Percentiles rank a stretch among this genome's conserved stretches.
Evolutionary conservation across 2,888 invertebrate genomes (phyloP).

Genomic region (Linyphia triangularis): DNA sequence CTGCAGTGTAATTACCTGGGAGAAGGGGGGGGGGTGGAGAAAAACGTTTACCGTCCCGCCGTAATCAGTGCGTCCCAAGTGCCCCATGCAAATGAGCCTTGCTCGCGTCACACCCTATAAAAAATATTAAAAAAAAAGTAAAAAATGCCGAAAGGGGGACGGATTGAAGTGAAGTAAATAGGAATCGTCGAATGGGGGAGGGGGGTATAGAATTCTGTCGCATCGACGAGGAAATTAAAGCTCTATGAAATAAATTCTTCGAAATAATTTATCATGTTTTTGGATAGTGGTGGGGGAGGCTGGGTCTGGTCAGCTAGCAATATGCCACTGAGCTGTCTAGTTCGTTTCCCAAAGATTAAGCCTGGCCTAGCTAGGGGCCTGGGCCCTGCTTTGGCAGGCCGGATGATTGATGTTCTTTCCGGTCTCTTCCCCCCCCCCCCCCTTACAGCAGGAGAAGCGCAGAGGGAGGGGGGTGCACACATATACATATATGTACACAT

Average conservation of each 20-base stretch:
- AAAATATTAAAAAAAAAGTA: not conserved
- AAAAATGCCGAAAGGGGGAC: constrained; percentile 17
- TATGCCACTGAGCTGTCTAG: constrained; percentile 74
- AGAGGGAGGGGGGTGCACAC: constrained; percentile 48
- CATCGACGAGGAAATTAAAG: constrained; percentile 75
- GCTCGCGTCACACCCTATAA: constrained; percentile 24
- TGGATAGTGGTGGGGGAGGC: constrained; percentile 9
- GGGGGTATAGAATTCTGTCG: constrained; percentile 63
- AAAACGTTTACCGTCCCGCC: constrained; percentile 65
- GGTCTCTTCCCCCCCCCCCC: constrained; percentile 29
- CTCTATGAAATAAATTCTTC: constrained; percentile 76
- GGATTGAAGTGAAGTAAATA: constrained; percentile 20
- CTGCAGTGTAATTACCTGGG: constrained; percentile 65
- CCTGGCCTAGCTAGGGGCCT: constrained; percentile 36
- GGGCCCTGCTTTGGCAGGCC: constrained; percentile 71
- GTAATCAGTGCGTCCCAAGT: constrained; percentile 67
- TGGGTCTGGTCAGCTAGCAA: constrained; percentile 69
- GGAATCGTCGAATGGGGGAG: constrained; percentile 33
- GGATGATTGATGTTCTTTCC: constrained; percentile 75
- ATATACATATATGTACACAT: constrained; percentile 60
- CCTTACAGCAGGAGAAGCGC: constrained; percentile 41
- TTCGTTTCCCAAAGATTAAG: constrained; percentile 75
- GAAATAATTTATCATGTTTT: constrained; percentile 76
- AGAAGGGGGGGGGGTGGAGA: constrained; percentile 13
- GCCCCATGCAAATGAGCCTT: constrained; percentile 68